Evolutionary conservation across 2,888 invertebrate species (phyloP), one percentile per base, ranked within the genome.

Genomic region (Lapara coniferarum): DNA sequence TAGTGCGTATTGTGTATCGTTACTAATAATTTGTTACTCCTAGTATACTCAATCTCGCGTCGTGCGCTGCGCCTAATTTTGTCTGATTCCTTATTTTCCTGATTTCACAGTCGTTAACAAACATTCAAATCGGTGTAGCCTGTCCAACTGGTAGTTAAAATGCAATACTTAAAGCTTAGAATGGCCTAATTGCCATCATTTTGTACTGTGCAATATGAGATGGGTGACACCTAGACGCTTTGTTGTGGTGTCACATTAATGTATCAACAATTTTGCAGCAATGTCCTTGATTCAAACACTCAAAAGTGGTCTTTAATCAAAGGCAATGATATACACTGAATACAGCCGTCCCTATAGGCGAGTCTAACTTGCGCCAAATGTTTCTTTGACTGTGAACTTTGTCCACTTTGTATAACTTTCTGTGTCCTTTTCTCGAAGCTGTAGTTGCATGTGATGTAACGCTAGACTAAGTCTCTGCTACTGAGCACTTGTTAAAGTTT

Each of bases 1-100:
- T 90, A 90, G 90, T 84, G 79, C 84, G 79, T 83, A 80, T 75
- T 81, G 80, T 83, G 78, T 81, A 73, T 74, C 77, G 78, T 70
- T 83, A 79, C 77, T 78, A 75, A 78, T 81, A 75, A 80, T 85
- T 82, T 82, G 80, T 86, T 83, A 81, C 71, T 81, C 80, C 53
- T 87, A 86, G 85, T 78, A 74, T 85, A 82, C 68, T 76, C 78
- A 78, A 76, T 75, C 73, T 79, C 49, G 49, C 19, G 63, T 63
- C 63, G 19, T 46, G 63, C 63, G 44, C 58, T 59, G 58, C 44
- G 46, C 12, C 49, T 49, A 63, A 46, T 12, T 25, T 0, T 16
- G 4, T 13, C 63, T 13, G 25, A 13, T 25, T 19, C 46, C 6
- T 13, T 13, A 3, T 13, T 13, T 12, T 58, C 37, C 57, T 56